Percentiles rank a stretch among this genome's conserved stretches.
These are phyloP conservation scores for Eristalis intricaria DNA, from an alignment of 2,888 invertebrate species.

Conservation along the genomic window DNA sequence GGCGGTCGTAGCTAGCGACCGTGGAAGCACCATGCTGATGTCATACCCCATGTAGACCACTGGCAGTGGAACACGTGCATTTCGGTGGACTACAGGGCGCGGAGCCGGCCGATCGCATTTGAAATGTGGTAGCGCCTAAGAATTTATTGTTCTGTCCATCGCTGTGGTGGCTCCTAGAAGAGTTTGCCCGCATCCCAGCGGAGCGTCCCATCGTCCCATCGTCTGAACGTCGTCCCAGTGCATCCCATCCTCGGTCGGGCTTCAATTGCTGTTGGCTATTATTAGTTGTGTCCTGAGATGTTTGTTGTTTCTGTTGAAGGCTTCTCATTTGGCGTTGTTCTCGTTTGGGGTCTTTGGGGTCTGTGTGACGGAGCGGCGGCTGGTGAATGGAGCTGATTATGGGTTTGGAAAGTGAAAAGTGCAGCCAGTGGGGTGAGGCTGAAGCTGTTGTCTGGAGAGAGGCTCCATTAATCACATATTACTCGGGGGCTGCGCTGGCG, in stretches of 20 bases:
- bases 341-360: slow-evolving; percentile 21
- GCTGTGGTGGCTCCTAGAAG: slow-evolving; percentile 41
- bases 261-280: slow-evolving; percentile 71
- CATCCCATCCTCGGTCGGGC: background rate
- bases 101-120: slow-evolving; percentile 44
- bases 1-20: slow-evolving; percentile 21
- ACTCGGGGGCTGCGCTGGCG: background rate
- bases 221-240: too few species aligned
- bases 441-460: slow-evolving; percentile 4
- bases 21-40: slow-evolving; percentile 48
- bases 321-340: slow-evolving; percentile 8
- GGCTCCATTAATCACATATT: slow-evolving; percentile 9
- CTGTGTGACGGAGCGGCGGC: background rate
- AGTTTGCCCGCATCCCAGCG: background rate
- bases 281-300: slow-evolving; percentile 71
- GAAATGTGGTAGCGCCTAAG: slow-evolving; percentile 74
- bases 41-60: slow-evolving; percentile 65
- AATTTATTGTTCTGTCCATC: slow-evolving; percentile 73
- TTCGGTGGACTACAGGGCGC: slow-evolving; percentile 2
- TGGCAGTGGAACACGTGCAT: slow-evolving; percentile 70
- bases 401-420: slow-evolving; percentile 69
- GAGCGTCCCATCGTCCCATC: background rate
- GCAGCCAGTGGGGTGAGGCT: slow-evolving; percentile 33
- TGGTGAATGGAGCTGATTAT: slow-evolving; percentile 56
- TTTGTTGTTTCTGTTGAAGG: slow-evolving; percentile 62